Conservation (phyloP, 1,140 invertebrate genomes). For the Rhizoglyphus robini region DNA sequence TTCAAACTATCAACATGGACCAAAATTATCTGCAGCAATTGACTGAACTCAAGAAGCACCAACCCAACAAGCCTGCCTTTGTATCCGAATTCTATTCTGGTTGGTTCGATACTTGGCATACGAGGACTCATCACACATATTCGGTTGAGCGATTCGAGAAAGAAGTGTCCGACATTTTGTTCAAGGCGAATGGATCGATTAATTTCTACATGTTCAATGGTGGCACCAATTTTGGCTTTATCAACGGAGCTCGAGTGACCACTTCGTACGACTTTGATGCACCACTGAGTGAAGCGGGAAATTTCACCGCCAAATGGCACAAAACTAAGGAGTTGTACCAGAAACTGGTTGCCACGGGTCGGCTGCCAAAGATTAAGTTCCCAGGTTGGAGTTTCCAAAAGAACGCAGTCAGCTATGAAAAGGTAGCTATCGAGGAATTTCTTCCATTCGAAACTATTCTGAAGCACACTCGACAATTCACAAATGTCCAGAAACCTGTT, state of each 20-base stretch:
- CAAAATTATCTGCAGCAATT: conserved; percentile 16
- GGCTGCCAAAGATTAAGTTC: conserved; percentile 31
- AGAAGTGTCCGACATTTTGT: no score
- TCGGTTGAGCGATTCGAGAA: no score
- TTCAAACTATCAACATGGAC: conserved; percentile 19
- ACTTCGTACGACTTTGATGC: conserved; percentile 42
- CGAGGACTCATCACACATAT: conserved; percentile 23
- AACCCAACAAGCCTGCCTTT: no score
- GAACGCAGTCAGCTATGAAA: neutral
- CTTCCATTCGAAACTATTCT: neutral
- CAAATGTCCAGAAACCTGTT: neutral
- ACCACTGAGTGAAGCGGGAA: conserved; percentile 38
- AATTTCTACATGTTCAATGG: conserved; percentile 29
- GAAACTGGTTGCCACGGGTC: conserved; percentile 31
- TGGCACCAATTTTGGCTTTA: no score
- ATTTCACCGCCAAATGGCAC: conserved; percentile 36
- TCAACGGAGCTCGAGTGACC: neutral
- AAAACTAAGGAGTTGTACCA: neutral
- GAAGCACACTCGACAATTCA: no score
- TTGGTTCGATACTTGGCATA: conserved; percentile 32
- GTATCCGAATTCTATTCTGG: conserved; percentile 34
- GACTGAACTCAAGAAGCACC: conserved; percentile 24
- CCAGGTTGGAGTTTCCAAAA: conserved; percentile 31
- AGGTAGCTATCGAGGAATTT: neutral
- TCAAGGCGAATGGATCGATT: no score